phyloP scores from a whole-genome alignment of 2,888 invertebrate genomes.

The Macrosiphum euphorbiae region DNA sequence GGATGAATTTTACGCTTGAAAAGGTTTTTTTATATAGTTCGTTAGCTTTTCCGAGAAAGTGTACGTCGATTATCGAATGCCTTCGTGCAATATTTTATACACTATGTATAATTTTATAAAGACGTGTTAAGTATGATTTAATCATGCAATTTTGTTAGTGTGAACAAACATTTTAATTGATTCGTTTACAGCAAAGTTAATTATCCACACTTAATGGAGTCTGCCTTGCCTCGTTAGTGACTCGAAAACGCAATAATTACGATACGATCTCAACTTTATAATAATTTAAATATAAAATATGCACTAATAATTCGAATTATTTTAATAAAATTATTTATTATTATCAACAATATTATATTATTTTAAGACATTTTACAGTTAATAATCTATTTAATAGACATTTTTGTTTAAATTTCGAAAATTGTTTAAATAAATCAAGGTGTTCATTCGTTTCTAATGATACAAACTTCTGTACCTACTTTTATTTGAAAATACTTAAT shows the following conservation, averaged over 20 bases:
- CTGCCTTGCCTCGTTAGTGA: background rate
- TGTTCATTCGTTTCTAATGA: background rate
- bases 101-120: background rate
- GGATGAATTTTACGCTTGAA: background rate
- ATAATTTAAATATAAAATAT: background rate
- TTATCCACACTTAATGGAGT: constrained; percentile 20
- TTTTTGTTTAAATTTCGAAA: background rate
- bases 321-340: background rate
- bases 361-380: background rate
- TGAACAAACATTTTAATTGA: background rate
- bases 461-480: background rate
- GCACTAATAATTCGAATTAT: background rate
- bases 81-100: background rate
- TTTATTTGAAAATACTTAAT: background rate
- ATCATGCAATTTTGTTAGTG: background rate
- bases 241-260: constrained; percentile 6
- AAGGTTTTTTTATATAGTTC: constrained; percentile 27
- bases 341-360: background rate
- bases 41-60: background rate
- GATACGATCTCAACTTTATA: background rate
- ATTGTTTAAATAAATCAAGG: background rate
- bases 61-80: background rate
- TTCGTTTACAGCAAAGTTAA: constrained; percentile 4
- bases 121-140: background rate
- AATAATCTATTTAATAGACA: background rate